A percentile compares a stretch with the other conserved stretches of the same genome.
Conservation (phyloP, 1,140 invertebrate genomes). For the Anoplolepis gracilipes region DNA sequence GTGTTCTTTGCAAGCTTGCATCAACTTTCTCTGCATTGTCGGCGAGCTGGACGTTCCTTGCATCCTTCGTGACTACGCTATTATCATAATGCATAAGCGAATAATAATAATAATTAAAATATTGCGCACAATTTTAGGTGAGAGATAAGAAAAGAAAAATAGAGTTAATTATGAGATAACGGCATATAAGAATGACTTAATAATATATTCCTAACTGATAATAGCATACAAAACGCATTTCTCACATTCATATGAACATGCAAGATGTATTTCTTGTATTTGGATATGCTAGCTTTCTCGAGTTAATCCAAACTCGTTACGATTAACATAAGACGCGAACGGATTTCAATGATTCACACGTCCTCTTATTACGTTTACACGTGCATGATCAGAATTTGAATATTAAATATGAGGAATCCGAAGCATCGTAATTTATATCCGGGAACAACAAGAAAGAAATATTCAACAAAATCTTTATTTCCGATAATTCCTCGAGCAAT, state of each 20-base stretch:
- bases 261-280: not conserved
- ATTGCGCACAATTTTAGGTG: not conserved
- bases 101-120: slow-evolving; percentile 44
- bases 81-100: slow-evolving; percentile 55
- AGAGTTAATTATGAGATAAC: not conserved
- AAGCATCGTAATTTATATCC: not conserved
- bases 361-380: slow-evolving; percentile 65
- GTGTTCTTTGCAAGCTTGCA: slow-evolving; percentile 73
- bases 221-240: not conserved
- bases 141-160: not conserved
- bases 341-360: slow-evolving; percentile 55
- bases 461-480: not conserved
- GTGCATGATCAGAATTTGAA: slow-evolving; percentile 53
- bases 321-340: slow-evolving; percentile 60
- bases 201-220: not conserved
- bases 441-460: not conserved
- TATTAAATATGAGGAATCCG: not conserved
- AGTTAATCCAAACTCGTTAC: slow-evolving; percentile 7
- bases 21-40: slow-evolving; percentile 75
- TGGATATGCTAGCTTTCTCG: not conserved
- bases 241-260: not conserved
- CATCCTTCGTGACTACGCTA: slow-evolving; percentile 44
- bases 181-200: not conserved
- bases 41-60: slow-evolving; percentile 72
- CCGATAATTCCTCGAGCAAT: not conserved